Conservation (phyloP, 2,113 vertebrate genomes). For the Saguinus midas region DNA sequence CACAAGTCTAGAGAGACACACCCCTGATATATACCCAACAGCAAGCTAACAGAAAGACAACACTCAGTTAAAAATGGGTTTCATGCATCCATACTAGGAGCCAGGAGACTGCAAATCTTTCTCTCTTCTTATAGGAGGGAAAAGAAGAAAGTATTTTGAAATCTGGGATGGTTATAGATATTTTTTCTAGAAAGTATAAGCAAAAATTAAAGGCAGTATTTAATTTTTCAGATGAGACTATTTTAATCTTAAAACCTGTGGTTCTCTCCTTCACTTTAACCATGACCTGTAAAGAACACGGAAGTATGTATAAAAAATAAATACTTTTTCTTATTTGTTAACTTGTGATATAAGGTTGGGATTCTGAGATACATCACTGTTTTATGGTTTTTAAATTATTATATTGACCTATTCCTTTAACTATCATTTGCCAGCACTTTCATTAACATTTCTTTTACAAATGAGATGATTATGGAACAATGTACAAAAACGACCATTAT, state of each 20-base stretch:
- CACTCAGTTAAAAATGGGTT: neutral
- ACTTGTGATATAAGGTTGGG: neutral
- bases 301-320: neutral
- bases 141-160: neutral
- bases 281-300: neutral
- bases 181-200: neutral
- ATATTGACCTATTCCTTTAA: neutral
- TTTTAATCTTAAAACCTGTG: neutral
- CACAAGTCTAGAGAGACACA: neutral
- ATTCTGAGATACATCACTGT: neutral
- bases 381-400: neutral
- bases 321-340: neutral
- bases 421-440: neutral
- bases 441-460: neutral
- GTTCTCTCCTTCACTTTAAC: neutral
- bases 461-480: neutral
- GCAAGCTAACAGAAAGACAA: neutral
- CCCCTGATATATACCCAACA: neutral
- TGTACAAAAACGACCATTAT: neutral
- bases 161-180: neutral
- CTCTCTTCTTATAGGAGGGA: neutral
- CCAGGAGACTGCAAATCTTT: neutral
- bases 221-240: neutral
- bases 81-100: neutral
- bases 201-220: neutral